Evolutionary conservation across 2,113 vertebrate species (phyloP).

Genomic region (Microtus richardsoni): DNA sequence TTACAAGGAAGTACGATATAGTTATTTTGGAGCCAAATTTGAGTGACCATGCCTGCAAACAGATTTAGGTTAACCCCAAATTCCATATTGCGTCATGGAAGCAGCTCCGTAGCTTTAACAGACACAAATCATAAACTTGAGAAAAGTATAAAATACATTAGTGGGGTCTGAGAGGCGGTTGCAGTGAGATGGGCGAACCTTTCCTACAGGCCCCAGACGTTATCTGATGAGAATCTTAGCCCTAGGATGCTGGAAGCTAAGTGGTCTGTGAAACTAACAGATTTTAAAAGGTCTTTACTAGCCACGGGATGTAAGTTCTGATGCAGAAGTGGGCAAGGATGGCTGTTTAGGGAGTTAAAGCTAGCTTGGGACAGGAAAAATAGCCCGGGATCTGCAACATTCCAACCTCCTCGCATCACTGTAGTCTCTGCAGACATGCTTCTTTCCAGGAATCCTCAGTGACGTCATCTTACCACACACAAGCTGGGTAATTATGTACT

Average conservation of each 20-base stretch:
- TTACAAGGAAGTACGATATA: not conserved
- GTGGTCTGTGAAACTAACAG: not conserved
- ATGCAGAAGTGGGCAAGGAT: not conserved
- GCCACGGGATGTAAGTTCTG: not conserved
- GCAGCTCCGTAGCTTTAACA: not conserved
- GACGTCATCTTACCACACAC: not conserved
- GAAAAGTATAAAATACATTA: not conserved
- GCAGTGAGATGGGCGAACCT: not conserved
- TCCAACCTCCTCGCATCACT: not conserved
- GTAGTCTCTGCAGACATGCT: not conserved
- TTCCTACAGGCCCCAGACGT: too few relatives aligned
- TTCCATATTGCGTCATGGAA: not conserved
- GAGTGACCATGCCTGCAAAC: not conserved
- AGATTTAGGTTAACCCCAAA: not conserved
- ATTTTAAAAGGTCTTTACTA: not conserved
- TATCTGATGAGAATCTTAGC: not conserved
- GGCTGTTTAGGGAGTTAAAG: not conserved
- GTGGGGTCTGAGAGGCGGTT: not conserved
- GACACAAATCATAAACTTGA: not conserved
- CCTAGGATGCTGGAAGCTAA: not conserved
- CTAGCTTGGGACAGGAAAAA: not conserved
- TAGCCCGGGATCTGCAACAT: not conserved
- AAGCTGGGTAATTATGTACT: slow-evolving; percentile 11
- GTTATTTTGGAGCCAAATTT: not conserved
- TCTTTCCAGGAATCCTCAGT: not conserved